Percentiles rank a stretch among this genome's conserved stretches.
Conservation (phyloP, 2,113 vertebrate genomes). For the Boleophthalmus pectinirostris region DNA sequence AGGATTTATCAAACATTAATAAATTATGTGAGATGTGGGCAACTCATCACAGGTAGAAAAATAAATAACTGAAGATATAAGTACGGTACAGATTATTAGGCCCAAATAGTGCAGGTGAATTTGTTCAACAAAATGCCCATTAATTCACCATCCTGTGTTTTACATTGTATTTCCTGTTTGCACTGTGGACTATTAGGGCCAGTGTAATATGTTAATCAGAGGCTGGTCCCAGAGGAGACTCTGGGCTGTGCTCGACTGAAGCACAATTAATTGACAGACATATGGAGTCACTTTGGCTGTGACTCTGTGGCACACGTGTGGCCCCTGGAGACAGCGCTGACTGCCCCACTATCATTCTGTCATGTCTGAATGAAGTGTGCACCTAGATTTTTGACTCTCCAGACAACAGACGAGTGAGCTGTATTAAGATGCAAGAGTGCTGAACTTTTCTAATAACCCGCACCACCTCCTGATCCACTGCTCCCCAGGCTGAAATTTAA, state of each 20-base stretch:
- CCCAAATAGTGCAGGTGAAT: neutral
- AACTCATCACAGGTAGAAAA: neutral
- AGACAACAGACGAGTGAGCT: neutral
- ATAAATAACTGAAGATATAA: neutral
- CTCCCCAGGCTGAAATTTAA: neutral
- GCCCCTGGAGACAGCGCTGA: slow-evolving; percentile 2
- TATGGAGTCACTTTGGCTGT: slow-evolving; percentile 95
- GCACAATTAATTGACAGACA: slow-evolving; percentile 96
- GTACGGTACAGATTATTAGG: no score
- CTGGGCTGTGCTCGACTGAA: slow-evolving; percentile 83
- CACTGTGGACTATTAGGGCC: slow-evolving; percentile 19
- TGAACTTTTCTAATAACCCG: neutral
- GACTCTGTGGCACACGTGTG: slow-evolving; percentile 30
- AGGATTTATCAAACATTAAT: slow-evolving; percentile 68
- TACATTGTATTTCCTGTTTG: slow-evolving; percentile 11
- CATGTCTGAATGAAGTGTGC: neutral
- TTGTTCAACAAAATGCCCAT: neutral
- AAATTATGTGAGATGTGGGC: slow-evolving; percentile 44
- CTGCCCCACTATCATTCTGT: neutral
- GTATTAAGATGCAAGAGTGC: neutral
- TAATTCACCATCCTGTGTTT: neutral
- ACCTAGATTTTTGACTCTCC: neutral
- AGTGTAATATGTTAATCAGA: slow-evolving; percentile 87
- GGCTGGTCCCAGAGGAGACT: slow-evolving; percentile 80
- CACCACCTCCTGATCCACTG: neutral